Conservation (phyloP, 2,888 invertebrate species). For the Tetheella fluctuosa region DNA sequence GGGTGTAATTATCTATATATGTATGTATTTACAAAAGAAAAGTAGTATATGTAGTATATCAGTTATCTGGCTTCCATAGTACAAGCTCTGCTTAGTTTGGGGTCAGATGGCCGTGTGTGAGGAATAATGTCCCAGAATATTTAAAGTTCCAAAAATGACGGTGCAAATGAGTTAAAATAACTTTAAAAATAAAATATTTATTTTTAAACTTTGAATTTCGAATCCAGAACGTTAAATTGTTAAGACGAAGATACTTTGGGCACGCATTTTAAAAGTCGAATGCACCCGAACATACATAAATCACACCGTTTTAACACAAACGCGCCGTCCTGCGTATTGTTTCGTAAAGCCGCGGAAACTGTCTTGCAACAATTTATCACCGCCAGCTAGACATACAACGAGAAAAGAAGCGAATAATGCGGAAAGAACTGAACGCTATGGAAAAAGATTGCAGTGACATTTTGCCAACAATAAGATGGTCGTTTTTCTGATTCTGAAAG, state of each 20-base stretch:
- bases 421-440: constrained; percentile 7
- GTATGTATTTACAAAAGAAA: too few species aligned
- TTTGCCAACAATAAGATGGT: neutral
- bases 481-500: neutral
- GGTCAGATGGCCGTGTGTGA: too few species aligned
- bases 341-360: constrained; percentile 26
- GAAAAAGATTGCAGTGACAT: constrained; percentile 8
- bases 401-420: neutral
- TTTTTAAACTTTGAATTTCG: neutral
- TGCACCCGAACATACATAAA: constrained; percentile 31
- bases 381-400: neutral
- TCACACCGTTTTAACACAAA: constrained; percentile 35
- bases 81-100: too few species aligned
- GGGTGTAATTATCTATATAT: too few species aligned
- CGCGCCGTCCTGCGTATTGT: constrained; percentile 28
- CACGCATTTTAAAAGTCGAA: constrained; percentile 7
- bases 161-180: too few species aligned
- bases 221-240: neutral
- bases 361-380: constrained; percentile 11
- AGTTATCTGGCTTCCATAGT: too few species aligned
- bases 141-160: too few species aligned
- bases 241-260: constrained; percentile 6
- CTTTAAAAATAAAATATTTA: too few species aligned
- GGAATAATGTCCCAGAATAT: too few species aligned
- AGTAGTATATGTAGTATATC: too few species aligned